Conservation (phyloP, 1,140 invertebrate genomes). For the Drosophila mauritiana region DNA sequence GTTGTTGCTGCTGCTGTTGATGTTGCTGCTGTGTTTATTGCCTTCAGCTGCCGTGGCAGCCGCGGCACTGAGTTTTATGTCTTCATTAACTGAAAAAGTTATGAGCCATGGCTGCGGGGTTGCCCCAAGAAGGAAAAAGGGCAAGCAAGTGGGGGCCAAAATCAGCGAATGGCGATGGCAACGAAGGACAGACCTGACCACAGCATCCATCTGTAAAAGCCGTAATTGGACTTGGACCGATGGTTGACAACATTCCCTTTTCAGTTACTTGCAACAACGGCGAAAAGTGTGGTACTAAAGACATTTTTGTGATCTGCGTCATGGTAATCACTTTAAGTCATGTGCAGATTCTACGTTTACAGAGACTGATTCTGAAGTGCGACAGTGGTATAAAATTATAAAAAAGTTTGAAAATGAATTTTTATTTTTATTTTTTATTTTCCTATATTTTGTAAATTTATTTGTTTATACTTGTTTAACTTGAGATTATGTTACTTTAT, state of each 20-base stretch:
- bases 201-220: slow-evolving; percentile 57
- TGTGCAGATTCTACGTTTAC: slow-evolving; percentile 31
- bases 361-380: not conserved
- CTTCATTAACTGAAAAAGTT: slow-evolving; percentile 83
- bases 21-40: slow-evolving; percentile 45
- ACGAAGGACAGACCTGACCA: slow-evolving; percentile 43
- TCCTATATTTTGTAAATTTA: no score
- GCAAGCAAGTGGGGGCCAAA: not conserved
- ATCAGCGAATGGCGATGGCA: slow-evolving; percentile 3
- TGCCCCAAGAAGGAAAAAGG: not conserved
- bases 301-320: slow-evolving; percentile 70
- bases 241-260: slow-evolving; percentile 39
- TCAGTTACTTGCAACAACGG: slow-evolving; percentile 11
- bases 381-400: slow-evolving; percentile 12
- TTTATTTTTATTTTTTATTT: no score
- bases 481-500: no score
- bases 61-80: slow-evolving; percentile 74
- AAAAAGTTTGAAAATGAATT: no score
- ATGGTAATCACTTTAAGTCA: slow-evolving; percentile 70
- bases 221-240: slow-evolving; percentile 31
- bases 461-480: no score
- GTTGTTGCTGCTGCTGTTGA: slow-evolving; percentile 17
- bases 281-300: slow-evolving; percentile 18
- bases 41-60: slow-evolving; percentile 67
- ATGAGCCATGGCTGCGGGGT: slow-evolving; percentile 64